phyloP scores from a whole-genome alignment of 2,797 vertebrate genomes.

The Limnodromus scolopaceus region DNA sequence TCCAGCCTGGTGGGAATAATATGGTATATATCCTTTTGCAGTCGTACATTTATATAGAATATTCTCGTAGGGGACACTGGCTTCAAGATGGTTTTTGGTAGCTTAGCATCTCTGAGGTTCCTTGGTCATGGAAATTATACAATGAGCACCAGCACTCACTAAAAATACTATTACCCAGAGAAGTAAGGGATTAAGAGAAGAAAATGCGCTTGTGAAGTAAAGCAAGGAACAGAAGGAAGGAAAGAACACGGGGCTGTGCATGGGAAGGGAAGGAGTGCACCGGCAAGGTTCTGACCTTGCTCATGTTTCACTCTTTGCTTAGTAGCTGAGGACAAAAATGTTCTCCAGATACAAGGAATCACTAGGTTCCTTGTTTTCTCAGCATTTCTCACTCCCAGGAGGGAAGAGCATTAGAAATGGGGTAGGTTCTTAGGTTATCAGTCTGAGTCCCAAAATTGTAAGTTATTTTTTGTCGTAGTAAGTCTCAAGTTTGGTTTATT shows the following conservation, averaged over 20 bases:
- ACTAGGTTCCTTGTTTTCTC: not conserved
- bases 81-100: not conserved
- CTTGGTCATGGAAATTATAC: not conserved
- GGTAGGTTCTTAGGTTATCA: not conserved
- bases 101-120: not conserved
- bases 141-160: not conserved
- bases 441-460: not conserved
- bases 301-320: not conserved
- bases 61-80: not conserved
- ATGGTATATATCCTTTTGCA: not conserved
- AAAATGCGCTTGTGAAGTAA: not conserved
- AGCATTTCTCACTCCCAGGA: not conserved
- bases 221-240: not conserved
- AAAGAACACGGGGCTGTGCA: not conserved
- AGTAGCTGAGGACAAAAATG: not conserved
- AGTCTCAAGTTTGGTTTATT: not conserved
- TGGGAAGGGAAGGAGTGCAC: fast-evolving
- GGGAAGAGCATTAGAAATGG: not conserved
- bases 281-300: not conserved
- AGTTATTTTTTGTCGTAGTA: not conserved
- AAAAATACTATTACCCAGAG: not conserved
- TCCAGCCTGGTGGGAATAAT: not conserved
- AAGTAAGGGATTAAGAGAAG: not conserved
- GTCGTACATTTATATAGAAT: not conserved
- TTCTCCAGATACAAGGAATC: not conserved